A percentile compares a stretch with the other conserved stretches of the same genome.
phyloP scores from a whole-genome alignment of 1,140 invertebrate species.

The Dendroctonus valens region DNA sequence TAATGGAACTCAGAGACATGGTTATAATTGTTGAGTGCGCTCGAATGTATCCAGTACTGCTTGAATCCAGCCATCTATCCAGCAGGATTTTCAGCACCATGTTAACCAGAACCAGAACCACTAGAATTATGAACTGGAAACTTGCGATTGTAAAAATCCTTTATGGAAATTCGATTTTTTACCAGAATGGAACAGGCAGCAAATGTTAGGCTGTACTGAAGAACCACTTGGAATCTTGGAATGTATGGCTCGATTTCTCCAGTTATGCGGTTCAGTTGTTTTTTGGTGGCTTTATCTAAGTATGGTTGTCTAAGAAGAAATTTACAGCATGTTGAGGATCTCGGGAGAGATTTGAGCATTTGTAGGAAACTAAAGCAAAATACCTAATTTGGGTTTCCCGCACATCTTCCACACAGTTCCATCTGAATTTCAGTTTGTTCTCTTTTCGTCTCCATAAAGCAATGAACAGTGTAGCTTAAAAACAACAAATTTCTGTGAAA shows the following conservation, averaged over 20 bases:
- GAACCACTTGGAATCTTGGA: conserved; percentile 9
- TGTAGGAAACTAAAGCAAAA: background rate
- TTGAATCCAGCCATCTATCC: background rate
- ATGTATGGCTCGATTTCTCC: conserved; percentile 42
- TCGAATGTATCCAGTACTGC: conserved; percentile 1
- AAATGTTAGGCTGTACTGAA: conserved; percentile 13
- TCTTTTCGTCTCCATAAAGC: conserved; percentile 93
- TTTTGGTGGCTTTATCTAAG: conserved; percentile 64
- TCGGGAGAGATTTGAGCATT: no score
- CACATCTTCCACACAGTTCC: conserved; percentile 58
- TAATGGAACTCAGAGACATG: conserved; percentile 73
- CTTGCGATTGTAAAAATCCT: background rate
- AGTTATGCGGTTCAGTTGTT: conserved; percentile 63
- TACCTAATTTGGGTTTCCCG: conserved; percentile 17
- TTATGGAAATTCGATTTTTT: background rate
- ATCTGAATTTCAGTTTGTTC: conserved; percentile 78
- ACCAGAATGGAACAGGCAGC: conserved; percentile 23
- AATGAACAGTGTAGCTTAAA: conserved; percentile 73
- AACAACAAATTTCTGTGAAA: conserved; percentile 6
- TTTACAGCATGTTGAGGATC: no score
- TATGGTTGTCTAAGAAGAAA: conserved; percentile 60
- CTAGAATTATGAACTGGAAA: conserved; percentile 10
- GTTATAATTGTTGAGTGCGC: conserved; percentile 41
- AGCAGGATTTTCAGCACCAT: conserved; percentile 4
- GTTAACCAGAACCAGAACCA: conserved; percentile 16